A percentile compares a stretch with the other conserved stretches of the same genome.
phyloP scores from a whole-genome alignment of 2,113 vertebrate species.

The Saccopteryx leptura region DNA sequence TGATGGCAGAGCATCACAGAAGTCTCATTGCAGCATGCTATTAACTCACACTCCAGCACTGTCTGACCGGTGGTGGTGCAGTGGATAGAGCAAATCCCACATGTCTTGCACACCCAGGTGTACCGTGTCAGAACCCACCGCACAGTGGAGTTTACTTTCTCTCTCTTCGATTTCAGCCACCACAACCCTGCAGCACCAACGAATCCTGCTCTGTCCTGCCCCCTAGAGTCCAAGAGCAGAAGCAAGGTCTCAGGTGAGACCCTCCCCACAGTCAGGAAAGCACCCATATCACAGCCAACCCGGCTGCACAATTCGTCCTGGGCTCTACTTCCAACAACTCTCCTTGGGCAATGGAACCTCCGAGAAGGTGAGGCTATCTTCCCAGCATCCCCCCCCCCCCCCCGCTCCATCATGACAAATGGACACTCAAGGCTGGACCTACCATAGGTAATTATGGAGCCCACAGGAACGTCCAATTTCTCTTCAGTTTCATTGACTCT shows the following conservation, averaged over 20 bases:
- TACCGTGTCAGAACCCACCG: fast-evolving
- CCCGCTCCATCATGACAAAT: fast-evolving
- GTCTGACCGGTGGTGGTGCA: too few species aligned
- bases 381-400: fast-evolving
- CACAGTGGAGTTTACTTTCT: fast-evolving
- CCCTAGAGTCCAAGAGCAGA: neutral
- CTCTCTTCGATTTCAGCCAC: neutral
- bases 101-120: fast-evolving
- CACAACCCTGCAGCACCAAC: neutral
- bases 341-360: neutral
- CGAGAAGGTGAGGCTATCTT: neutral
- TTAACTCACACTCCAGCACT: fast-evolving
- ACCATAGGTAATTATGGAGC: conserved; percentile 25
- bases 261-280: neutral
- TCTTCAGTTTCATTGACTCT: neutral
- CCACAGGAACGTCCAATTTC: neutral
- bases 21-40: fast-evolving
- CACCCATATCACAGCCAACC: fast-evolving
- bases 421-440: neutral
- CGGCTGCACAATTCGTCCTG: neutral
- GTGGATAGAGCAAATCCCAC: neutral
- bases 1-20: fast-evolving
- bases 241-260: neutral
- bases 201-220: neutral
- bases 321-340: neutral